A percentile compares a stretch with the other conserved stretches of the same genome.
Evolutionary conservation across 2,797 vertebrate species (phyloP).

Genomic region (Urophycis tenuis): DNA sequence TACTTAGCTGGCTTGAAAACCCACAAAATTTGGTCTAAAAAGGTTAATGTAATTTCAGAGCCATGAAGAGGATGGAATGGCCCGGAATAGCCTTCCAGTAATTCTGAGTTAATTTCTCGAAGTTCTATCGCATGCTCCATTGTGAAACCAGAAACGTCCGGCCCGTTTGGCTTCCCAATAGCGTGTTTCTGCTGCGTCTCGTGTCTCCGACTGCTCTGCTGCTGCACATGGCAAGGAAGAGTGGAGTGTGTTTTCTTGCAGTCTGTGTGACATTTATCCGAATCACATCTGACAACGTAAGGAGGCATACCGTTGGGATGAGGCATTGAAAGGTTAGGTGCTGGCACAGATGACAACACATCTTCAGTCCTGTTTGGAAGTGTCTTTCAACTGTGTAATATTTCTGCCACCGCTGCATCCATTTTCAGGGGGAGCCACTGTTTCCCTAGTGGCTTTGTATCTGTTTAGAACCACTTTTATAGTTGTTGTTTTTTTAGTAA

Average conservation of each 20-base stretch:
- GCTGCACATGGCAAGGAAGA: constrained; percentile 9
- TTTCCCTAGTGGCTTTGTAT: constrained; percentile 38
- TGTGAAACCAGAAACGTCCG: constrained; percentile 33
- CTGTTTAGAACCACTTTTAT: constrained; percentile 47
- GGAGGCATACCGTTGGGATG: constrained; percentile 40
- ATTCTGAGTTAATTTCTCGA: background rate
- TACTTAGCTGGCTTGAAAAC: constrained; percentile 58
- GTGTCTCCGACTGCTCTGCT: background rate
- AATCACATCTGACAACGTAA: constrained; percentile 51
- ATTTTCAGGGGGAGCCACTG: constrained; percentile 40
- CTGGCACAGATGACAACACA: constrained; percentile 37
- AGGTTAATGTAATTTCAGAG: constrained; percentile 69
- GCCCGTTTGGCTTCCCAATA: background rate
- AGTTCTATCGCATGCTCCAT: constrained; percentile 37
- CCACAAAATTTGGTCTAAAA: constrained; percentile 55
- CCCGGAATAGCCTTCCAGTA: background rate
- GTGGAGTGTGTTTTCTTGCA: constrained; percentile 14
- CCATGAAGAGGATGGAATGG: constrained; percentile 56
- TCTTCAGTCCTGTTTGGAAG: constrained; percentile 47
- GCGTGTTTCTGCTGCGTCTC: constrained; percentile 14
- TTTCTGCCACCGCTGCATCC: constrained; percentile 27
- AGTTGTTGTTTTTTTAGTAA: constrained; percentile 31
- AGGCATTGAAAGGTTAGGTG: constrained; percentile 53
- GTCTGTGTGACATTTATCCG: constrained; percentile 54
- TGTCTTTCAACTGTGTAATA: constrained; percentile 44